Evolutionary conservation across 2,113 vertebrate genomes (phyloP), one percentile per base, ranked within the genome.

Genomic region (Puntigrus tetrazona): DNA sequence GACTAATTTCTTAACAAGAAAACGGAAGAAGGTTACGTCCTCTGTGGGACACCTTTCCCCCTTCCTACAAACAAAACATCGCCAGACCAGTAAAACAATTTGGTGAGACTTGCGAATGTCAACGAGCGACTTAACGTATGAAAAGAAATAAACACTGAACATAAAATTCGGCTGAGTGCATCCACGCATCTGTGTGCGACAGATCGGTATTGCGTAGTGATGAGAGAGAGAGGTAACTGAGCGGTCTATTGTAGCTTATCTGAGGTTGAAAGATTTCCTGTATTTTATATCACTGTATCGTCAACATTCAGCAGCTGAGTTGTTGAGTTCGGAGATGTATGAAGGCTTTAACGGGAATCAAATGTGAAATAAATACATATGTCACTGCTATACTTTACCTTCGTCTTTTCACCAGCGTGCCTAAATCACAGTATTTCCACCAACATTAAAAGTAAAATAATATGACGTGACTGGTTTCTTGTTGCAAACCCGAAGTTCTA

Each of bases 241-340:
- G 93, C 91, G 86, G 87, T 92, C 45, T 50, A 91, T 81, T 91
- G 90, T 94, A 94, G 94, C 94, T 95, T 95, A 95, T 94, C 89
- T 91, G 91, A 92, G 92, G 87, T 89, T 92, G 85, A 87, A 91
- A 74, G 84, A 63, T 87, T 87, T 87, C 57, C 76, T 89, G 82
- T 88, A 72, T 88, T 84, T 69, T 85, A 70, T 47, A 74, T 86
- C 86, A 85, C 79, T 85, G 84, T 88, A 77, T 82, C 41, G 82
- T 75, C 78, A 84, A 82, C 83, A 87, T 86, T 90, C 84, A 89
- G 88, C 88, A 90, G 88, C 87, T 87, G 76, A 67, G 84, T 81
- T 87, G 81, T 84, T 63, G 76, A 74, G 84, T 65, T 74, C 57
- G 82, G 84, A 72, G 75, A 87, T 81, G 31, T 72, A 85, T 74